Percentiles rank a stretch among this genome's conserved stretches.
Conservation (phyloP, 1,140 invertebrate genomes). For the Ditylenchus dipsaci region DNA sequence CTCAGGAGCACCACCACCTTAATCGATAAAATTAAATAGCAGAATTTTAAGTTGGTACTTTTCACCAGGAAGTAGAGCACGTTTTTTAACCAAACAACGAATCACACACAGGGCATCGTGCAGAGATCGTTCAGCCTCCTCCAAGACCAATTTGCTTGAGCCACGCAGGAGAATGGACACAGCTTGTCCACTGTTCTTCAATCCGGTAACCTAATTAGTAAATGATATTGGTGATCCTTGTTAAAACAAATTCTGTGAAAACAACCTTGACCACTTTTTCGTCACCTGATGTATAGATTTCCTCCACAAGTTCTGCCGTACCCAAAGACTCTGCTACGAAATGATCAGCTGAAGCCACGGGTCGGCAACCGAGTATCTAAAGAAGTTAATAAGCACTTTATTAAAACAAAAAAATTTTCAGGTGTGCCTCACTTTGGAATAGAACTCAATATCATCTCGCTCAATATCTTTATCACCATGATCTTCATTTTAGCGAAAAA, state of each 20-base stretch:
- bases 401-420: no score
- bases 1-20: slow-evolving; percentile 88
- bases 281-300: slow-evolving; percentile 75
- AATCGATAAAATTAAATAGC: no score
- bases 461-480: slow-evolving; percentile 95
- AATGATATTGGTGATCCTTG: slow-evolving; percentile 65
- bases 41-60: neutral
- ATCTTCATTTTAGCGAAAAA: slow-evolving; percentile 99
- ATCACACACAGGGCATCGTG: slow-evolving; percentile 98
- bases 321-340: slow-evolving; percentile 85
- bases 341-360: slow-evolving; percentile 96
- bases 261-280: slow-evolving; percentile 86
- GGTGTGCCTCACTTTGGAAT: slow-evolving; percentile 80
- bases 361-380: slow-evolving; percentile 77
- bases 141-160: slow-evolving; percentile 89
- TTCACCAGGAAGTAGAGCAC: slow-evolving; percentile 49
- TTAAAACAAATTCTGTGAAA: slow-evolving; percentile 22
- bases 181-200: slow-evolving; percentile 79
- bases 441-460: slow-evolving; percentile 92
- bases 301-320: slow-evolving; percentile 87
- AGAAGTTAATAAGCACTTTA: no score
- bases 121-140: slow-evolving; percentile 82
- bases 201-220: slow-evolving; percentile 88
- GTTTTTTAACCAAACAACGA: slow-evolving; percentile 88
- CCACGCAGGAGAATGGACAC: slow-evolving; percentile 88